A percentile compares a stretch with the other conserved stretches of the same genome.
These are phyloP conservation scores for Drosophila tani DNA, from an alignment of 1,140 invertebrate genomes.

Conservation along the genomic window DNA sequence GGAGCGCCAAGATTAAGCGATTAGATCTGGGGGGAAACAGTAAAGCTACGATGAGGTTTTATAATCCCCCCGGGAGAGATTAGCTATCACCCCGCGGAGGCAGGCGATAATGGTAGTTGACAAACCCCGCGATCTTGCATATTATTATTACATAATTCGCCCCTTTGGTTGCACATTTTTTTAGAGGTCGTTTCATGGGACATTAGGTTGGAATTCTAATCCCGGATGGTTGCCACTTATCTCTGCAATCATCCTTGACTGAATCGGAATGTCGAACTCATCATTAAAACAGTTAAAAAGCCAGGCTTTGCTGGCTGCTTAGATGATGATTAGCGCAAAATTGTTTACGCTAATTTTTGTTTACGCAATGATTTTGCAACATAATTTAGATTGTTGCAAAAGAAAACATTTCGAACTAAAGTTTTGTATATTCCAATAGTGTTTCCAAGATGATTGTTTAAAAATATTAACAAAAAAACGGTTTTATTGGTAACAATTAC, in stretches of 20 bases:
- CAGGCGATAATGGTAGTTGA: conserved; percentile 24
- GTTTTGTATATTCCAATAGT: not conserved
- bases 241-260: conserved; percentile 45
- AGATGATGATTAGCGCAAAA: conserved; percentile 5
- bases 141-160: conserved; percentile 44
- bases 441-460: not conserved
- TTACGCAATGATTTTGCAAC: conserved; percentile 7
- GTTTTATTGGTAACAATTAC: not conserved
- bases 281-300: conserved; percentile 48
- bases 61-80: conserved; percentile 17
- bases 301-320: conserved; percentile 19
- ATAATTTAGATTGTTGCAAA: conserved; percentile 4
- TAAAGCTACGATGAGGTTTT: conserved; percentile 16
- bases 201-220: conserved; percentile 55
- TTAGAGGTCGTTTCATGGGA: conserved; percentile 80
- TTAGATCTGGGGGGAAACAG: conserved; percentile 6
- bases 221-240: conserved; percentile 40
- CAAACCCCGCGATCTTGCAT: conserved; percentile 18
- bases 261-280: conserved; percentile 26
- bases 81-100: conserved; percentile 25
- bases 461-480: not conserved
- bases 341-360: conserved; percentile 6
- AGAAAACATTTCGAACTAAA: too few relatives aligned
- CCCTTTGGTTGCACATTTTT: conserved; percentile 25
- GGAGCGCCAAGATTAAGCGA: conserved; percentile 17